Evolutionary conservation across 2,797 vertebrate genomes (phyloP), one percentile per base, ranked within the genome.

Genomic region (Threskiornis aethiopicus): DNA sequence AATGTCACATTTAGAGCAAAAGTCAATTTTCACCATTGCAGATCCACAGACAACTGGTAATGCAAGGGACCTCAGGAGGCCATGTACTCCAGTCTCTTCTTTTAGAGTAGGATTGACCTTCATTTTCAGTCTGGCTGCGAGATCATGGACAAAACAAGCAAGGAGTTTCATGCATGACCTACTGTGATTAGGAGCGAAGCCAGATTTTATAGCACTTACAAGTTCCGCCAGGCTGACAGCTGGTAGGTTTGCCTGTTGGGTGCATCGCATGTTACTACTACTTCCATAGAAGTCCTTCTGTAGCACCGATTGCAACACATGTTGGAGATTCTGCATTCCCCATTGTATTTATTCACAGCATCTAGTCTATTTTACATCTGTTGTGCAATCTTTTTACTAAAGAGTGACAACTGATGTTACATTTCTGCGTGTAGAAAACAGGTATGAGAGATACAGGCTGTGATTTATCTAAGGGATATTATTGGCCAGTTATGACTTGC

Each of bases 21-120:
- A 94, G 42, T 51, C 54, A 31, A 18, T 78, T 87, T 84, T 67
- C 93, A 46, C n/a, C 65, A 78, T 62, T 90, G 44, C 41, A 71
- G n/a, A 15, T 42, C 26, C 54, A 13, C 54, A 73, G 79, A 9
- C 6, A 18, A 7, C 31, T 24, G 44, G 17, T n/a, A 20, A 28
- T 25, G 37, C 14, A 24, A 41, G 55, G 46, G 39, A 44, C 22
- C 33, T 87, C 18, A 28, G 82, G 51, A 89, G 33, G 14, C 64
- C 19, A 0, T 6, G 35, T 39, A 4, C 33, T 66, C 8, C 39
- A 39, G 41, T 2, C 29, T 57, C 22, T 13, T 25, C 47, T 37
- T 72, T 10, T 41, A 20, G 58, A 16, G 37, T 22, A 41, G 61
- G 54, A 8, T 6, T 42, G 49, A 26, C 57, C 46, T 86, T 13